Evolutionary conservation across 2,888 invertebrate species (phyloP).

Genomic region (Orthosia gothica): DNA sequence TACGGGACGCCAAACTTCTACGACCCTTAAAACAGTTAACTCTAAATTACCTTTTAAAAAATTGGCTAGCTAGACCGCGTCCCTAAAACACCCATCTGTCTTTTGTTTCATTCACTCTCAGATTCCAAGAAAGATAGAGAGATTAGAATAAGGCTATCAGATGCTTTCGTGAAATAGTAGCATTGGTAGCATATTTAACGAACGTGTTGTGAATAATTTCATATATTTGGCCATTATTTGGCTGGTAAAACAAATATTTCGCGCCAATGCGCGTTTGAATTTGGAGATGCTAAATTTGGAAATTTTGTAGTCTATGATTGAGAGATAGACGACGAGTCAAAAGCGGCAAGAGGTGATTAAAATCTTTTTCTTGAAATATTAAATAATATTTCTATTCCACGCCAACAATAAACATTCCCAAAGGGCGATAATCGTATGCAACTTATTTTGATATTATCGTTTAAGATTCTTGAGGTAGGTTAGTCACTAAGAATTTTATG

Average conservation of each 20-base stretch:
- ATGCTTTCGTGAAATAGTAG: slow-evolving; percentile 47
- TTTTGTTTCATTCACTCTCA: slow-evolving; percentile 23
- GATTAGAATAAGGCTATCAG: slow-evolving; percentile 46
- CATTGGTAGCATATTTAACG: slow-evolving; percentile 44
- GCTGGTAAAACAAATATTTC: slow-evolving; percentile 49
- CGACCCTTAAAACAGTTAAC: background rate
- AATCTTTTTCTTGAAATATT: background rate
- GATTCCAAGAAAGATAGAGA: slow-evolving; percentile 36
- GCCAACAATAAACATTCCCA: background rate
- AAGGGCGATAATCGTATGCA: background rate
- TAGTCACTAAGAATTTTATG: slow-evolving; percentile 42
- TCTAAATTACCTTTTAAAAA: background rate
- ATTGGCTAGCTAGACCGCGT: background rate
- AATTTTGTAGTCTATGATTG: slow-evolving; percentile 11
- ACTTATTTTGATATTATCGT: slow-evolving; percentile 13
- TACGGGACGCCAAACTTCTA: background rate
- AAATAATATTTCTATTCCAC: background rate
- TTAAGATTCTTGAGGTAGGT: slow-evolving; percentile 51
- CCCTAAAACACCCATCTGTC: slow-evolving; percentile 17
- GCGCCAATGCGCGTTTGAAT: slow-evolving; percentile 26
- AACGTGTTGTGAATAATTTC: slow-evolving; percentile 48
- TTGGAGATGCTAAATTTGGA: slow-evolving; percentile 13
- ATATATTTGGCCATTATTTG: slow-evolving; percentile 8
- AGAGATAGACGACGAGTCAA: background rate
- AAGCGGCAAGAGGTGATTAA: background rate